Evolutionary conservation across 2,888 invertebrate genomes (phyloP), one percentile per base, ranked within the genome.

Genomic region (Pardosa pseudoannulata): DNA sequence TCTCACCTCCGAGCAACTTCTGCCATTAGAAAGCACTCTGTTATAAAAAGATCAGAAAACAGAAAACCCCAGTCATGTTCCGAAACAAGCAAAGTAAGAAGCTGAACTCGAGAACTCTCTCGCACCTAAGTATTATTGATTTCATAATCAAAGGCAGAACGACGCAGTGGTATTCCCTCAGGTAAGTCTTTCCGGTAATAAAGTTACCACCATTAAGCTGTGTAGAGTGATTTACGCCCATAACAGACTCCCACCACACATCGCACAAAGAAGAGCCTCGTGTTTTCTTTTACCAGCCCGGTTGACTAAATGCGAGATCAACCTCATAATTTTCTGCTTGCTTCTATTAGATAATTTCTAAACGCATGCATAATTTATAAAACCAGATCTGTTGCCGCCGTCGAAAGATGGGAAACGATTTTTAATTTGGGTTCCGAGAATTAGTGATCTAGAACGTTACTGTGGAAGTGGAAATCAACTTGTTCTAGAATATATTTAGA

Each of bases 161-260:
- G 64, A 27, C 29, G 67, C 36, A 74, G 23, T 19, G 64, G 39
- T 29, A 13, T 23, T 41, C 64, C 65, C 39, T 29, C 80, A 74
- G 80, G 73, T 73, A 73, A 73, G 73, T 80, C 73, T 46, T 46
- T 32, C 67, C 39, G 65, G 73, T 80, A 80, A 80, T 80, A 73
- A 80, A 80, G 73, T 80, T 80, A 74, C 80, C 50, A 56, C 73
- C 80, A 80, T 80, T 80, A 80, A 80, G 46, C 39, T 46, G 73
- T 50, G 73, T 73, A 73, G 68, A 67, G 67, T 80, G 73, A 80
- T 80, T 80, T 80, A 79, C 36, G 76, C 46, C 67, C 46, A 50
- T 27, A 62, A 62, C 62, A 27, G 27, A 28, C 28, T 0, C 23
- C 36, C 78, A 16, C 9, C 16, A 13, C 41, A 2, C 16, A 46